Conservation (phyloP, 2,113 vertebrate species). For the Lepus timidus region DNA sequence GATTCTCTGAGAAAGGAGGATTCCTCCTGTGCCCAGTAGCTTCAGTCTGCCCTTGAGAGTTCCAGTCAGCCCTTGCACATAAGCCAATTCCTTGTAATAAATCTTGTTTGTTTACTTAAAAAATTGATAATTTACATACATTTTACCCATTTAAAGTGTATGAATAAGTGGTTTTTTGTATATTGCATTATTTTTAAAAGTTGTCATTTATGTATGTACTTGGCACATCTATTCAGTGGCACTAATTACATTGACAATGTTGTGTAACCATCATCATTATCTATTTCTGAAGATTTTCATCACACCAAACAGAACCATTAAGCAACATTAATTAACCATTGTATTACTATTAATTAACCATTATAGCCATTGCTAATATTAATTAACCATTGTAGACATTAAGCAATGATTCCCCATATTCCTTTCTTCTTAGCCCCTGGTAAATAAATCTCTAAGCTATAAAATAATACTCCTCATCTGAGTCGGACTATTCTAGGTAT, state of each 20-base stretch:
- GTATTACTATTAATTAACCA: too few relatives aligned
- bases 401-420: background rate
- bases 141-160: background rate
- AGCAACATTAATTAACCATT: too few relatives aligned
- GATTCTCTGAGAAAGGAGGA: background rate
- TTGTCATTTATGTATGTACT: background rate
- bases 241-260: background rate
- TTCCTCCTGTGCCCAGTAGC: fast-evolving
- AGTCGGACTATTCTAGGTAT: slow-evolving; percentile 3
- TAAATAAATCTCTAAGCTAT: background rate
- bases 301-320: background rate
- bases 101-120: background rate
- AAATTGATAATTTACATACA: background rate
- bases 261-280: background rate
- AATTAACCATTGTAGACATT: background rate
- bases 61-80: background rate
- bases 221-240: background rate
- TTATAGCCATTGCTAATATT: too few relatives aligned
- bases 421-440: background rate
- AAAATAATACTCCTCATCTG: background rate
- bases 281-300: background rate
- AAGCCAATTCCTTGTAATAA: background rate
- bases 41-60: background rate
- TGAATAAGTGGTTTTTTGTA: background rate
- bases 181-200: background rate